phyloP scores from a whole-genome alignment of 1,140 invertebrate genomes.

The Pygmarrhopalites habei region DNA sequence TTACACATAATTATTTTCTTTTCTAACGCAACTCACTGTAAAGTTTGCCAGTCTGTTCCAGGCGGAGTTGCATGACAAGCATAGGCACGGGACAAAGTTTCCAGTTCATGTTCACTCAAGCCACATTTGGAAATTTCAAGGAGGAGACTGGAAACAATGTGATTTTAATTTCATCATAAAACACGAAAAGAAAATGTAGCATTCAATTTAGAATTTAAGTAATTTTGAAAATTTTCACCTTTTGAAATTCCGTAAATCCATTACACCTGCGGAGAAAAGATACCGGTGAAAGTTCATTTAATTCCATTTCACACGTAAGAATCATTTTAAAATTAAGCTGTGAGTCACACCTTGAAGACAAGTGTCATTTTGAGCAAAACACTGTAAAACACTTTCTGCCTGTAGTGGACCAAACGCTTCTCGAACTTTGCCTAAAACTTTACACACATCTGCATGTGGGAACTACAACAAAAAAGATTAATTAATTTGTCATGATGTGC shows the following conservation, averaged over 20 bases:
- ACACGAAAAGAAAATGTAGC: too few species aligned
- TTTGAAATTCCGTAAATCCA: conserved; percentile 23
- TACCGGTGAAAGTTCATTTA: too few species aligned
- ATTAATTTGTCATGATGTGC: background rate
- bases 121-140: conserved; percentile 37
- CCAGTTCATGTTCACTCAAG: conserved; percentile 37
- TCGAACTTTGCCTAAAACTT: conserved; percentile 30
- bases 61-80: conserved; percentile 24
- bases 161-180: too few species aligned
- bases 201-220: too few species aligned
- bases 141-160: too few species aligned
- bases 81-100: conserved; percentile 31
- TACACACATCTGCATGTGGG: conserved; percentile 29
- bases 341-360: conserved; percentile 31
- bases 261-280: too few species aligned
- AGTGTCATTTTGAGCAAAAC: conserved; percentile 33
- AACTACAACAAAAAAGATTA: conserved; percentile 24
- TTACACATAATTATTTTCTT: background rate
- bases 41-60: conserved; percentile 32
- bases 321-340: too few species aligned
- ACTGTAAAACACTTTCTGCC: conserved; percentile 33
- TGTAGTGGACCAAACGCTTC: conserved; percentile 32
- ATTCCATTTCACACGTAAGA: too few species aligned
- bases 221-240: too few species aligned
- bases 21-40: conserved; percentile 27